Evolutionary conservation across 1,140 invertebrate genomes (phyloP).

Genomic region (Lordiphosa clarofinis): DNA sequence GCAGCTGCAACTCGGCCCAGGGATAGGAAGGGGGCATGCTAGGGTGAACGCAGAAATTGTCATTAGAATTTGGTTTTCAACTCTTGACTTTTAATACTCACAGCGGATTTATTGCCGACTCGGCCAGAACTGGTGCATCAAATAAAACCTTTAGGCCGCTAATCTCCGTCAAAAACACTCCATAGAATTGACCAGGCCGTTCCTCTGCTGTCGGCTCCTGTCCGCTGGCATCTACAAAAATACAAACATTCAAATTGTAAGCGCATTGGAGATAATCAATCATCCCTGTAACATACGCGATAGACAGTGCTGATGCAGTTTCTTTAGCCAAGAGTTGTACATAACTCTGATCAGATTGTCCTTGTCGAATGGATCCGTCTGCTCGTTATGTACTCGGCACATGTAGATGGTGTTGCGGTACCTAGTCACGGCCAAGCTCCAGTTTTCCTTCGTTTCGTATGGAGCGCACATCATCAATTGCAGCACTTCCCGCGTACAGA

Average conservation of each 20-base stretch:
- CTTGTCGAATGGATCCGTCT: constrained; percentile 3
- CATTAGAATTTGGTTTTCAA: no score
- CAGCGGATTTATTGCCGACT: constrained; percentile 5
- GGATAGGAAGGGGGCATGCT: neutral
- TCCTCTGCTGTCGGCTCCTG: constrained; percentile 7
- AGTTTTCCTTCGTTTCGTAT: constrained; percentile 35
- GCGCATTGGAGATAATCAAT: no score
- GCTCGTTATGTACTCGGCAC: constrained; percentile 2
- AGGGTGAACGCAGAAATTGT: no score
- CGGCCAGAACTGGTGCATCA: constrained; percentile 42
- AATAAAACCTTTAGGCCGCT: constrained; percentile 15
- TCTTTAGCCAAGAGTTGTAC: constrained; percentile 16
- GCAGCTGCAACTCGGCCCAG: constrained; percentile 24
- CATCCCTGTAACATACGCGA: neutral
- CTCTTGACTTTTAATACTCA: constrained; percentile 1
- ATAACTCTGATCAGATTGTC: neutral
- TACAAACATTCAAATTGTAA: neutral
- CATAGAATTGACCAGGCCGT: constrained; percentile 14
- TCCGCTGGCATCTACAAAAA: neutral
- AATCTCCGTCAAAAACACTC: constrained; percentile 24
- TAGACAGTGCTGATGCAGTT: constrained; percentile 28
- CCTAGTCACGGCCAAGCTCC: constrained; percentile 32
- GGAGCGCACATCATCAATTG: constrained; percentile 46
- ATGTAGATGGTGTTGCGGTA: constrained; percentile 49
- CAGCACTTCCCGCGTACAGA: constrained; percentile 40